These are phyloP conservation scores for Syngnathus acus DNA, from an alignment of 2,797 vertebrate genomes.

Conservation along the genomic window DNA sequence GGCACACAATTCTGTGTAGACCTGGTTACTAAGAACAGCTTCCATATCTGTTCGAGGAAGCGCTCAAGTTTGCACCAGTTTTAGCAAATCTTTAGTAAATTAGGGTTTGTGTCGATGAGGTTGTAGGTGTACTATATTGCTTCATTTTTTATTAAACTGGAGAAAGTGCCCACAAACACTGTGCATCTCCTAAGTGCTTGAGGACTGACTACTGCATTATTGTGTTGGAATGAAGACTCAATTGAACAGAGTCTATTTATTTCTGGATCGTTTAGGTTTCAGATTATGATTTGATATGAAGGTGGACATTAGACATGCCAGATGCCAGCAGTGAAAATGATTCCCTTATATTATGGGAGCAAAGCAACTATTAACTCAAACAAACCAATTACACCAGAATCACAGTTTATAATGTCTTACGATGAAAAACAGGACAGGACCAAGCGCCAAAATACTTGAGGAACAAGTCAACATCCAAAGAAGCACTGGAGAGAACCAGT, in stretches of 20 bases:
- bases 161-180: not conserved
- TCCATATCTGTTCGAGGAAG: too few relatives aligned
- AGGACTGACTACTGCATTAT: not conserved
- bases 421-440: constrained; percentile 82
- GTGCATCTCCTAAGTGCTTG: not conserved
- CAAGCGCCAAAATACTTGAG: constrained; percentile 76
- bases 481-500: constrained; percentile 88
- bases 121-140: too few relatives aligned
- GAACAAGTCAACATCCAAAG: constrained; percentile 85
- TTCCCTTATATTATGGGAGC: not conserved
- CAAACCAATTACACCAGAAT: not conserved
- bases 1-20: too few relatives aligned
- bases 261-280: not conserved
- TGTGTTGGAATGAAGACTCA: not conserved
- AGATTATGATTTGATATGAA: not conserved
- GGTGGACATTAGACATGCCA: not conserved
- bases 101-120: too few relatives aligned
- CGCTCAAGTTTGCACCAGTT: too few relatives aligned
- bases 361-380: not conserved
- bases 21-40: too few relatives aligned
- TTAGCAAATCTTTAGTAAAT: too few relatives aligned
- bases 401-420: constrained; percentile 65
- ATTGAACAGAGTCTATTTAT: not conserved
- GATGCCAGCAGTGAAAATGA: not conserved
- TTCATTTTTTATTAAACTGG: too few relatives aligned